phyloP scores from a whole-genome alignment of 2,888 invertebrate species.

The Cetonia aurata region DNA sequence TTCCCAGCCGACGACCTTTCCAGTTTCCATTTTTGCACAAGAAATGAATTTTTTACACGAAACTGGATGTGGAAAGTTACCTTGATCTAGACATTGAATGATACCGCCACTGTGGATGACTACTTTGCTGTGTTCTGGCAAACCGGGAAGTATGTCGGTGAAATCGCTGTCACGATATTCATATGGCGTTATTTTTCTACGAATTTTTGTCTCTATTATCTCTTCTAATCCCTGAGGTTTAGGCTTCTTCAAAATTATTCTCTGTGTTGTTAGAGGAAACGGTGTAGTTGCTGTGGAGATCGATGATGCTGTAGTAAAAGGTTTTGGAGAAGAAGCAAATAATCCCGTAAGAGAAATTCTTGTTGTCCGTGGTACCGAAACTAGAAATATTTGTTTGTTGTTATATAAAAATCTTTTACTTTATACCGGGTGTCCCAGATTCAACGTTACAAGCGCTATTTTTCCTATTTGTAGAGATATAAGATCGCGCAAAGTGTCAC shows the following conservation, averaged over 20 bases:
- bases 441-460: too few species aligned
- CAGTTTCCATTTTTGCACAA: conserved; percentile 86
- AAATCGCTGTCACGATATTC: conserved; percentile 78
- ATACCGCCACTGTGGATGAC: conserved; percentile 76
- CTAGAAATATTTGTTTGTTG: too few species aligned
- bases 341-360: conserved; percentile 64
- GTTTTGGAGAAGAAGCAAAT: conserved; percentile 54
- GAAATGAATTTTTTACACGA: conserved; percentile 94
- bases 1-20: conserved; percentile 85
- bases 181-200: conserved; percentile 25
- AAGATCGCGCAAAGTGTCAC: too few species aligned
- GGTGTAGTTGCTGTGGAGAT: conserved; percentile 51
- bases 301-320: conserved; percentile 48
- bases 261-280: conserved; percentile 29
- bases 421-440: too few species aligned
- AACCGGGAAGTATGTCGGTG: conserved; percentile 69
- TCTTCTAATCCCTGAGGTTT: conserved; percentile 26
- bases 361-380: conserved; percentile 50
- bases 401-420: too few species aligned
- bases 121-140: conserved; percentile 72
- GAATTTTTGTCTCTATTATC: conserved; percentile 28
- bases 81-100: conserved; percentile 88
- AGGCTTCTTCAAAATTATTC: conserved; percentile 35
- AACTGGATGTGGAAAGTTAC: conserved; percentile 91
- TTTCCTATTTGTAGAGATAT: too few species aligned